A percentile compares a stretch with the other conserved stretches of the same genome.
Evolutionary conservation across 2,888 invertebrate species (phyloP).

Genomic region (Myopa testacea): DNA sequence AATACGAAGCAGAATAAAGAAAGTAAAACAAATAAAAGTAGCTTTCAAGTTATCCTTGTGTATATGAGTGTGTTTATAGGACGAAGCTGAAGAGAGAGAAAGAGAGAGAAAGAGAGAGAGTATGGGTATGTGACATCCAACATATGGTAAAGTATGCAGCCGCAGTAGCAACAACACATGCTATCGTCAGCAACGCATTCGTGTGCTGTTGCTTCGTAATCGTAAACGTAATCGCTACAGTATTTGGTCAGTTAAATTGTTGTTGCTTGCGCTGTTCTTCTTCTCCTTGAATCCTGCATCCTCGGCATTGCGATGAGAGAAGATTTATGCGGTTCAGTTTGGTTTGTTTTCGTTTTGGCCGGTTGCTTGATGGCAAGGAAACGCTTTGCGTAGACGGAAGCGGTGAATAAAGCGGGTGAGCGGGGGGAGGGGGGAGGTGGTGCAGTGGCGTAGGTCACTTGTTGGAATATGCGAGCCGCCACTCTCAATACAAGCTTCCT

Average conservation of each 20-base stretch:
- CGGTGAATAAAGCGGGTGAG: neutral
- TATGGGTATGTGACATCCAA: neutral
- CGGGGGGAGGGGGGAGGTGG: neutral
- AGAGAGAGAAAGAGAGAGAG: neutral
- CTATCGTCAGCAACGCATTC: neutral
- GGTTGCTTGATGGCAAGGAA: neutral
- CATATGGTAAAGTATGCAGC: neutral
- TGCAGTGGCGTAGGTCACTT: conserved; percentile 4
- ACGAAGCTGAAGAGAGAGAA: too few species aligned
- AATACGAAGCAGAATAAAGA: too few species aligned
- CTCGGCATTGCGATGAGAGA: conserved; percentile 45
- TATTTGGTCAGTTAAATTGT: conserved; percentile 22
- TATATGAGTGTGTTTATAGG: neutral
- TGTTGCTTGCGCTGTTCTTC: neutral
- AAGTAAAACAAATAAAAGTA: too few species aligned
- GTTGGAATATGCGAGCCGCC: conserved; percentile 30
- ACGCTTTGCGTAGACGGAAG: neutral
- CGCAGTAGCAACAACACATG: neutral
- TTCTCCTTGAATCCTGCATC: neutral
- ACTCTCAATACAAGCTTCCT: conserved; percentile 18
- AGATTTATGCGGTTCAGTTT: conserved; percentile 35
- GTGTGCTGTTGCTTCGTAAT: conserved; percentile 1
- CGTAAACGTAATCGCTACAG: conserved; percentile 18
- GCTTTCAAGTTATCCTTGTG: neutral
- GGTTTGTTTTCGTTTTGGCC: neutral